Base-by-base conservation (phyloP, 2,888 invertebrate species). In the Drosophila helvetica region DNA sequence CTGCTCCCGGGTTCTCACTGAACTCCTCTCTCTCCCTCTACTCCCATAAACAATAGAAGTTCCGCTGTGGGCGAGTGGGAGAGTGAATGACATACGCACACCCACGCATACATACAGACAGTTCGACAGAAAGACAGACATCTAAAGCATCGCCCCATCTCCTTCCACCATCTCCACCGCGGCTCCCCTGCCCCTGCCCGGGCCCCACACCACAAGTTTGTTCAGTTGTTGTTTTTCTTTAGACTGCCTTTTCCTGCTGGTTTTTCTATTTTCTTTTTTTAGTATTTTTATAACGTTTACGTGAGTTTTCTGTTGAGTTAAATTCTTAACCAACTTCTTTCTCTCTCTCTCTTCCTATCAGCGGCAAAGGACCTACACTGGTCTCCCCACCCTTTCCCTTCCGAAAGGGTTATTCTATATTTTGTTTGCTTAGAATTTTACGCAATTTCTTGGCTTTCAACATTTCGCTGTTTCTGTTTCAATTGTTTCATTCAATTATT, bases 41-140 rank as follows among this genome's bases (percentile, higher is more conserved):
- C 50, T 55, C 27, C 30, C 63, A 78, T 72, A 74, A 83, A 84
- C 83, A 86, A 84, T 81, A 77, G 79, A 79, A 79, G 75, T 77
- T 80, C 67, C 80, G 68, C 51, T 67, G 69, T 71, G 68, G 68
- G 59, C 62, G 74, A 56, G 50, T 18, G 57, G 56, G 67, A 76
- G 53, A 64, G 52, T 59, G 61, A 64, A 59, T 77, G 74, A 72
- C 56, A 75, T 74, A 65, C 66, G 22, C 25, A 57, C 68, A 25
- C 57, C 66, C 70, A 66, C 61, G 50, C 15, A 27, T 43, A 45
- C 52, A 25, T 45, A 48, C n/a, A 42, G 15, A 7, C 2, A 38
- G 38, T 38, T 38, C 47, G 50, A 19, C 52, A 25, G 30, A 45
- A 63, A 58, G 48, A 53, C 74, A 70, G 65, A 53, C 61, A 75